Evolutionary conservation across 1,140 invertebrate genomes (phyloP), one percentile per base, ranked within the genome.

Genomic region (Calephelis nemesis): DNA sequence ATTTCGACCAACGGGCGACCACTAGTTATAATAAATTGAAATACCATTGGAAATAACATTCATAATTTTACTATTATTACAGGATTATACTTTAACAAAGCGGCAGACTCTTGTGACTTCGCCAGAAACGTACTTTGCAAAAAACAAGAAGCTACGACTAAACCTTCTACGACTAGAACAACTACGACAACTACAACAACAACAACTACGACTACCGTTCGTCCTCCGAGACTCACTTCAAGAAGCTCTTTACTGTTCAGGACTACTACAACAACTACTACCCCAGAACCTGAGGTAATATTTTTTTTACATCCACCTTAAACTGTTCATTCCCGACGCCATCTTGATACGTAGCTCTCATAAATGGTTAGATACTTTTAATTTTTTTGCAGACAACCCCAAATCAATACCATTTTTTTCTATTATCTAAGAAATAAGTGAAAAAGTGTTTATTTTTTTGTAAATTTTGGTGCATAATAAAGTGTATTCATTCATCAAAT

Each of bases 21-120:
- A 45, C 12, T n/a, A 54, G 13, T 54, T 54, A 54, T 19, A 54
- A 15, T 54, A 9, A 15, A 13, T n/a, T 54, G 2, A 10, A n/a
- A 30, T n/a, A 54, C 13, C 1, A 4, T 13, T 19, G 13, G 8
- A 8, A 54, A 54, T 4, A 5, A 9, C 7, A 30, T n/a, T 30
- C 7, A 54, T n/a, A 4, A 19, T 19, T n/a, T n/a, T 19, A 13
- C 8, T 19, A 47, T 30, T 0, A 11, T 58, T 80, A 8, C 85
- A 95, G 96, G 96, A 50, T 89, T 98, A 13, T 97, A 95, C 81
- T 98, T 98, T 90, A 98, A 98, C 88, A 97, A 97, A 76, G 94
- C 94, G 6, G 96, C 97, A 0, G 97, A 98, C 83, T 98, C 97
- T 5, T 98, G 97, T 82, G 97, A 98, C 82, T 98, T 98, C 83